Base-by-base conservation (phyloP, 2,797 vertebrate species). In the Characodon lateralis region DNA sequence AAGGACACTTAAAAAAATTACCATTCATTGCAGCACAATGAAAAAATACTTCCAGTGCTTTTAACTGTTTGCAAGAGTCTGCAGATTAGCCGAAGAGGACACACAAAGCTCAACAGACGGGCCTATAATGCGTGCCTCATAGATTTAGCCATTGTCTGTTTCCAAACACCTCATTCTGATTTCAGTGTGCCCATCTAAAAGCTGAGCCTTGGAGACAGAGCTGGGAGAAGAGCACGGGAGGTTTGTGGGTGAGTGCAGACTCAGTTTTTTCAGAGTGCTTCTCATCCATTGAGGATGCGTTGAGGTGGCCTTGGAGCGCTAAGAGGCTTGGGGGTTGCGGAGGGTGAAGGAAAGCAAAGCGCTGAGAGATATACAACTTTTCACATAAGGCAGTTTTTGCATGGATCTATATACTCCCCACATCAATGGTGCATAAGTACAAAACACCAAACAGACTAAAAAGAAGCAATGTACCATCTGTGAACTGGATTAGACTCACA, bases 231-330 rank as follows among this genome's bases (percentile, higher is more conserved):
- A 80, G 85, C 6, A 74, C 85, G 79, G 65, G 82, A 85, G 76
- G 73, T 79, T 78, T 78, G 77, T 77, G 83, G 78, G 80, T 82
- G 86, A 89, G 85, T 71, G 66, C 81, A 83, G 83, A 82, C 71
- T 75, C 85, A 72, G 78, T 76, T 87, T 89, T 35, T 83, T 86
- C 85, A 85, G 71, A 89, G 87, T 87, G 89, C 85, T 81, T 84
- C 83, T 88, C 78, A 85, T 91, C 83, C 88, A 92, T 89, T 93
- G 90, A 93, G 88, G 80, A 89, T 89, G 83, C 86, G 85, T 79
- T 82, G 85, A 83, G 83, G 86, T 93, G 93, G 89, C 94, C 93
- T 94, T 94, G 93, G 88, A 90, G 78, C 41, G 3, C 84, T 86
- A 86, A 89, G 90, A 87, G 89, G 80, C 84, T 78, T 50, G 80